Conservation (phyloP, 2,888 invertebrate species). For the Oxyteleia sp. region DNA sequence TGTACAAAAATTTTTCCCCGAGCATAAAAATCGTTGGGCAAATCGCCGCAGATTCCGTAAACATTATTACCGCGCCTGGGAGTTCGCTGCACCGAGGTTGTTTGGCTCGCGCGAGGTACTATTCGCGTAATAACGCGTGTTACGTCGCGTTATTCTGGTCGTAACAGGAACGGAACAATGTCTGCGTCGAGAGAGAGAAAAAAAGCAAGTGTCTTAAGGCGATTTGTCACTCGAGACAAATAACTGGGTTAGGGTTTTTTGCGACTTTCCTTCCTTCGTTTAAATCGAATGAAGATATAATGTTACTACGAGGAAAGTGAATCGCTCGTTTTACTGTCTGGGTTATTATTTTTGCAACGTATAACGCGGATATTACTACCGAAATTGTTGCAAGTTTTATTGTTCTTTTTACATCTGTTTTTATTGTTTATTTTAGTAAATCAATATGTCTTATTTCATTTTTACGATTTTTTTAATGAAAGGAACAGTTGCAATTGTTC, state of each 20-base stretch:
- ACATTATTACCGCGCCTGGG: background rate
- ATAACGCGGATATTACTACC: too few species aligned
- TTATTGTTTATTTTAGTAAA: too few species aligned
- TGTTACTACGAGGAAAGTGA: too few species aligned
- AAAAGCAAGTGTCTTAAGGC: conserved; percentile 9
- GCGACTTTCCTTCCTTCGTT: background rate
- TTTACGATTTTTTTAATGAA: too few species aligned
- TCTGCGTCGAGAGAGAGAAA: background rate
- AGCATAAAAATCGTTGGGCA: background rate
- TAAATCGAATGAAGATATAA: too few species aligned
- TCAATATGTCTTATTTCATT: too few species aligned
- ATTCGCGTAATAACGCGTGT: conserved; percentile 42
- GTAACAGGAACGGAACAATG: conserved; percentile 14
- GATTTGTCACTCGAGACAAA: conserved; percentile 10
- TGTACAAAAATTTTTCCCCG: too few species aligned
- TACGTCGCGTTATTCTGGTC: conserved; percentile 37
- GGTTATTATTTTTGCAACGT: too few species aligned
- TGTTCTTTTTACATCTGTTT: too few species aligned
- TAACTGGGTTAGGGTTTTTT: background rate
- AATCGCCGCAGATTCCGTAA: conserved; percentile 10
- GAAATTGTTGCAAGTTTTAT: too few species aligned
- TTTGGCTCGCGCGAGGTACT: conserved; percentile 18
- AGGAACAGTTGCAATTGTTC: too few species aligned
- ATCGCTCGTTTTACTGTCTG: too few species aligned
- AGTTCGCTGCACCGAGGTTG: conserved; percentile 31